These are phyloP conservation scores for Zapornia atra DNA, from an alignment of 2,113 vertebrate species.

Conservation along the genomic window DNA sequence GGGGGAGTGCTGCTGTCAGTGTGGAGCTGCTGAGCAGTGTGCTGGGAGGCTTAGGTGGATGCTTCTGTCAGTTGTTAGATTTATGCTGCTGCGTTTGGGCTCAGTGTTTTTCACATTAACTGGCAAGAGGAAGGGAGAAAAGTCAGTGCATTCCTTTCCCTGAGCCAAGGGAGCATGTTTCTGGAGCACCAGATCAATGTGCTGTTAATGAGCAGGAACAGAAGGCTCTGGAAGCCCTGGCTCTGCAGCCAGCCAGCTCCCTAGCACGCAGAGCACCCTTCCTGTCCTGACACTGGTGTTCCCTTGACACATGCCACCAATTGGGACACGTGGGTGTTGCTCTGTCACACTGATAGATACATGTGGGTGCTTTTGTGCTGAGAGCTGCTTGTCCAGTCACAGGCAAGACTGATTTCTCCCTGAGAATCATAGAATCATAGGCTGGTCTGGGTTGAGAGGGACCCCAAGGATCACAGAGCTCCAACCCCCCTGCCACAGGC, in stretches of 20 bases:
- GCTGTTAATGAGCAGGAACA: background rate
- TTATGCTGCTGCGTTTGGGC: fast-evolving
- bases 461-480: no score
- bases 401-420: background rate
- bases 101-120: background rate
- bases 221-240: background rate
- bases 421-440: background rate
- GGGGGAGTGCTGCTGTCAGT: background rate
- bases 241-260: background rate
- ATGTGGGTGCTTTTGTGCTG: background rate
- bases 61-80: background rate
- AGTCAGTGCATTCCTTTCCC: background rate
- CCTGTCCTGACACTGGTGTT: fast-evolving
- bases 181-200: background rate
- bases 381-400: background rate
- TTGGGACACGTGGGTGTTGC: fast-evolving
- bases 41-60: background rate
- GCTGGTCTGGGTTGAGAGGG: no score
- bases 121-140: background rate
- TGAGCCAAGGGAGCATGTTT: constrained; percentile 15
- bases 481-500: no score
- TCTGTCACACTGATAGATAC: background rate
- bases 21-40: background rate
- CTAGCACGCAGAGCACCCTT: fast-evolving
- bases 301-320: fast-evolving